These are phyloP conservation scores for Lasioglossum calceatum DNA, from an alignment of 2,888 invertebrate genomes.

Conservation along the genomic window DNA sequence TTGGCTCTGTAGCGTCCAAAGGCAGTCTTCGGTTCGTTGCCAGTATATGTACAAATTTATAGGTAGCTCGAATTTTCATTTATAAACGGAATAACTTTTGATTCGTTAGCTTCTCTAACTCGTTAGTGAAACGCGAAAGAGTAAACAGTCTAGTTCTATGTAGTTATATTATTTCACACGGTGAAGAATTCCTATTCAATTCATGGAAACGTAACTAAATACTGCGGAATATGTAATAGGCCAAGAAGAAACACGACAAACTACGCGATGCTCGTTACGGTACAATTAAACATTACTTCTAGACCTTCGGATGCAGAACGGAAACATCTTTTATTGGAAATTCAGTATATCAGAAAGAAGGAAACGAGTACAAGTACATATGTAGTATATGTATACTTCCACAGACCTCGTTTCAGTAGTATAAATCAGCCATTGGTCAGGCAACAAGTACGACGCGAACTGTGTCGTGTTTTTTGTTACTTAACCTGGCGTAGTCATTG, in stretches of 20 bases:
- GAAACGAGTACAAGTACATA: neutral
- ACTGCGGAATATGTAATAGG: neutral
- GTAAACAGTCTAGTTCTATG: neutral
- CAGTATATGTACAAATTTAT: neutral
- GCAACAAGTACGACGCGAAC: neutral
- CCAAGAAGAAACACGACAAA: neutral
- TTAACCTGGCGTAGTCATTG: neutral
- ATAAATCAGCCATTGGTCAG: neutral
- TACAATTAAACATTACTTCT: neutral
- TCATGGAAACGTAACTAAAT: neutral
- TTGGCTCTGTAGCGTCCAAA: neutral
- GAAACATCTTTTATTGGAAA: neutral
- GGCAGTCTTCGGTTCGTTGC: neutral
- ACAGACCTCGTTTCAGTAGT: neutral
- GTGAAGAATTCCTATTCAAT: neutral
- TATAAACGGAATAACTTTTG: neutral
- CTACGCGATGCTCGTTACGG: neutral
- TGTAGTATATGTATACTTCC: neutral
- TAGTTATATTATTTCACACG: neutral
- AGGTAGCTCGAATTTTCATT: neutral
- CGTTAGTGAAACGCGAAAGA: neutral
- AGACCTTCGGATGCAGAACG: neutral
- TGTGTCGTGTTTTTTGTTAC: neutral
- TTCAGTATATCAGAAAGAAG: neutral
- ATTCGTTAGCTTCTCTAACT: neutral